Base-by-base conservation (phyloP, 1,140 invertebrate genomes). In the Lysiphlebus fabarum region DNA sequence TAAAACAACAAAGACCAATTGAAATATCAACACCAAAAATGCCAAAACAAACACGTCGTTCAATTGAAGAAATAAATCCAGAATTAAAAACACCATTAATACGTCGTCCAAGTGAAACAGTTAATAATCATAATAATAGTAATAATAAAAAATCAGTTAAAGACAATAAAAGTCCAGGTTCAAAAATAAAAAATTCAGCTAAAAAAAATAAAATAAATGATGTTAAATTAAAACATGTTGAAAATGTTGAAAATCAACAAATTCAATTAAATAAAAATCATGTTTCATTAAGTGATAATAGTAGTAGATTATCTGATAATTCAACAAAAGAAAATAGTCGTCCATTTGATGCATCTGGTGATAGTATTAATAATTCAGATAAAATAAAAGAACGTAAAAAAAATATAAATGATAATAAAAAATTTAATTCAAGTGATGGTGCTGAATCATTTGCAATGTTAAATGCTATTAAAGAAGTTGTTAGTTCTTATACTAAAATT, bases 251-350 rank as follows among this genome's bases (percentile, higher is more conserved):
- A 7, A 69, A 63, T 42, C 10, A 55, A 8, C 3, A 44, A 10
- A 69, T 62, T 48, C 34, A 54, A 7, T 41, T n/a, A 7, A 64
- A 7, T 56, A 62, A 40, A 64, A 58, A 9, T 51, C 45, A 33
- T 17, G n/a, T 12, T 17, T 37, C 37, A 5, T 62, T 57, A 3
- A 74, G 67, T 38, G 66, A 74, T 36, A 67, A 59, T 9, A 26
- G 17, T n/a, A 67, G 66, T 42, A 54, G 53, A 10, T 62, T 62
- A 6, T 70, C 70, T n/a, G 72, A 78, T 59, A 55, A 33, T 34
- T 75, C 71, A 1, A 67, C 62, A 33, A 78, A 79, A 53, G 76
- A 79, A 51, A 78, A 77, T 41, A 76, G 43, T 56, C 56, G 64
- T 44, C 73, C 74, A 1, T 48, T 54, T 4, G 65, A 72, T 44